Base-by-base conservation (phyloP, 1,140 invertebrate genomes). In the Leguminivora glycinivorella region DNA sequence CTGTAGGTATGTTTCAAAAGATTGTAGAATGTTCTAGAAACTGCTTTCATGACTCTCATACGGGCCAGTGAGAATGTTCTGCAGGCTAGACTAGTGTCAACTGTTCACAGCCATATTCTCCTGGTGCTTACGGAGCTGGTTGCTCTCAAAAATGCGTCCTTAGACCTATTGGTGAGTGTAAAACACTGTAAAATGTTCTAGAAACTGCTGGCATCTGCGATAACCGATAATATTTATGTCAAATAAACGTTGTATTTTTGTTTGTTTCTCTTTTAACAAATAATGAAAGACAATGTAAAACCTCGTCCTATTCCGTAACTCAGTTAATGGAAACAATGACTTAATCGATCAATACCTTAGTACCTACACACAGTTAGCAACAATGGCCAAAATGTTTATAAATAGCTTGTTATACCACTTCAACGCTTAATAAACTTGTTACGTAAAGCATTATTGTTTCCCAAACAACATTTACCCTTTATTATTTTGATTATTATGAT, bases 11-110 rank as follows among this genome's bases (percentile, higher is more conserved):
- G 26, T 29, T 5, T 10, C 6, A 10, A 38, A 38, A 38, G 2
- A 38, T 38, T 38, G 12, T 38, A 38, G 6, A 29, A 29, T 38
- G 34, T 12, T 7, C 6, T 38, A 38, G 4, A 38, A 38, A 10
- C 4, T 38, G 6, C 10, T n/a, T n/a, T n/a, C n/a, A n/a, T n/a
- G n/a, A n/a, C n/a, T n/a, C 95, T 31, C 88, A 93, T 12, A 95
- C 93, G 14, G 98, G 97, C 25, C 92, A 90, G 71, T 99, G 98
- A 85, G 93, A 95, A 71, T 99, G 98, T 92, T 93, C 95, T 19
- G 92, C 96, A 31, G 98, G 98, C 12, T 38, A 7, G 34, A 38
- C 34, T 38, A 9, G 6, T 10, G 6, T 7, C 10, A 38, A 38
- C 10, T 7, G 34, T 9, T 38, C 34, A 12, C 34, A 38, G 34